Evolutionary conservation across 2,888 invertebrate species (phyloP), one percentile per base, ranked within the genome.

Genomic region (Prionchulus punctatus): DNA sequence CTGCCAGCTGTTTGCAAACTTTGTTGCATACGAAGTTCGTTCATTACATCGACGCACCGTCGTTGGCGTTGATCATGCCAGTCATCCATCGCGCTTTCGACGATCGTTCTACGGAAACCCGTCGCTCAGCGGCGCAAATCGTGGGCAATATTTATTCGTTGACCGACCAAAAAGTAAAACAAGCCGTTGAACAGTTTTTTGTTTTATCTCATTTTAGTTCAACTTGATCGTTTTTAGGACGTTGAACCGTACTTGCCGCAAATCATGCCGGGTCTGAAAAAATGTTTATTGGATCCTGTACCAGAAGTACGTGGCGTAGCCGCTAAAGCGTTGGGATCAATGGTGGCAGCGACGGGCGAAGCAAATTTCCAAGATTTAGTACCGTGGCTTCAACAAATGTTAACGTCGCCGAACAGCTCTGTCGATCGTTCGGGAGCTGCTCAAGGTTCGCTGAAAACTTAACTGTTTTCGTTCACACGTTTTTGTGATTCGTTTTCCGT

Each of bases 111-210:
- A 94, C 96, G 0, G 96, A 98, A 76, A 96, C 92, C 0, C 80
- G 98, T 65, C 91, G 96, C 77, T 94, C 96, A 91, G 91, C 98
- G 1, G 92, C 94, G 1, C 94, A 98, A 77, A 96, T 99, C 71
- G 94, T 99, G 65, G 94, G 96, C 57, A 98, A 96, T 74, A 96
- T 98, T 91, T 98, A 96, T 75, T 92, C 92, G 1, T 77, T 99
- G 49, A 96, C 96, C 0, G 96, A 96, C 75, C 92, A 96, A 73
- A 98, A 98, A 71, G 76, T 75, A 56, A 15, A 36, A 36, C 7
- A 36, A 18, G 18, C 7, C 7, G 15, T 47, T 47, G 21, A n/a
- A 47, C 7, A 47, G 21, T 12, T 12, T 27, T 27, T 30, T 15
- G n/a, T 45, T 45, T 45, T 45, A 18, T 7, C 12, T 36, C 36